Base-by-base conservation (phyloP, 2,888 invertebrate species). In the Thecophora atra region DNA sequence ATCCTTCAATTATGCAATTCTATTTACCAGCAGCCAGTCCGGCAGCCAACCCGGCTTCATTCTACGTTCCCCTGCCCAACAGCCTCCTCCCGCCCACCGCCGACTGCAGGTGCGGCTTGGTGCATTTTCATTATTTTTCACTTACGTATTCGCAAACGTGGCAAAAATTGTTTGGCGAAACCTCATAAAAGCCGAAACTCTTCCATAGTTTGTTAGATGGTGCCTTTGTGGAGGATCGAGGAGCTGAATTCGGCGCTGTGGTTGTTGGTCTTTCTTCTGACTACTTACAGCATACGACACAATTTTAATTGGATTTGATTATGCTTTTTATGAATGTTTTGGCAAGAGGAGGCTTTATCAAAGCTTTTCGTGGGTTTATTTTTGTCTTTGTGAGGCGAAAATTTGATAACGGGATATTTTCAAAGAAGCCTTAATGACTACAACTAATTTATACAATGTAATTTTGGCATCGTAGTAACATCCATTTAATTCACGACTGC, bases 1-100 rank as follows among this genome's bases (percentile, higher is more conserved):
- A 60, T 63, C 63, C 70, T 63, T 70, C 70, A 70, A 70, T 63
- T 70, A 70, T 70, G 70, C 70, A 70, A 63, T 70, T 70, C 52
- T 51, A 37, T 37, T 37, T 37, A 8, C 30, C 30, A 30, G 30
- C 62, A 62, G 47, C 15, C 47, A n/a, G 47, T 17, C 47, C 1
- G 47, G 1, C 47, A 1, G 47, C 47, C 47, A 47, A 17, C n/a
- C n/a, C 17, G 47, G 15, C 37, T 37, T 6, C 47, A n/a, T 11
- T 17, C 47, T n/a, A 5, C 2, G 5, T 47, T 4, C 11, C 47
- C 1, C 47, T 47, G 47, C 6, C 47, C 5, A 17, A 17, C 47
- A 17, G 47, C 47, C 47, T 47, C 1, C 15, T 37, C 11, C 7
- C 37, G 0, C 11, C 15, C 5, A 1, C 19, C 30, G 5, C 24